Conservation (phyloP, 2,888 invertebrate species). For the Pecten maximus region DNA sequence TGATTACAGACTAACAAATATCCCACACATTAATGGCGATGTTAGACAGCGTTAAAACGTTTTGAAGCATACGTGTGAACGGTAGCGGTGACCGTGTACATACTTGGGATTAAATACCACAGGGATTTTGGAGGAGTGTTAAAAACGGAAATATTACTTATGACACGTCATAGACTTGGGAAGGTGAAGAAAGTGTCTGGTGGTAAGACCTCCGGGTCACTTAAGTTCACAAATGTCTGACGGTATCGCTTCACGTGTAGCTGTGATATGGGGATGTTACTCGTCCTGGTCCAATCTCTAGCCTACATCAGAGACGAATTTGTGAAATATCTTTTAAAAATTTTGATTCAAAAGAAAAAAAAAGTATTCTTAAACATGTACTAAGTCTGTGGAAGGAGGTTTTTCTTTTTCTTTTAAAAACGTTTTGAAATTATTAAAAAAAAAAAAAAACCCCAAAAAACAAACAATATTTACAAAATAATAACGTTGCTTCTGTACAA, state of each 20-base stretch:
- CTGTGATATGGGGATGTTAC: neutral
- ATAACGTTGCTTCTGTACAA: too few species aligned
- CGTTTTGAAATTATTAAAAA: too few species aligned
- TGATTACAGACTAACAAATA: neutral
- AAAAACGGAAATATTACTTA: neutral
- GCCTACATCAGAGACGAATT: neutral
- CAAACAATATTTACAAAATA: too few species aligned
- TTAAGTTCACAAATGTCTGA: neutral
- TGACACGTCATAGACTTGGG: neutral
- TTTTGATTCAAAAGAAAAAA: neutral
- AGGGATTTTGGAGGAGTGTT: neutral
- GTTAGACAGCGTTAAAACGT: neutral
- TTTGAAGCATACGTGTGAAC: neutral
- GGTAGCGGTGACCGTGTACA: neutral
- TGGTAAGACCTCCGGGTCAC: neutral
- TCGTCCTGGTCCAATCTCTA: neutral
- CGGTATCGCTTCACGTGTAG: neutral
- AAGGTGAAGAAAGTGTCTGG: conserved; percentile 6
- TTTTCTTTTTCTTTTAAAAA: too few species aligned
- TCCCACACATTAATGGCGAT: neutral
- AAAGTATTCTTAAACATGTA: too few species aligned
- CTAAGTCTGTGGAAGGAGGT: too few species aligned
- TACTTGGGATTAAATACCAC: neutral
- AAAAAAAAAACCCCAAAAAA: too few species aligned
- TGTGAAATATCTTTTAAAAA: neutral